Evolutionary conservation across 1,140 invertebrate species (phyloP).

Genomic region (Cryptotermes secundus): DNA sequence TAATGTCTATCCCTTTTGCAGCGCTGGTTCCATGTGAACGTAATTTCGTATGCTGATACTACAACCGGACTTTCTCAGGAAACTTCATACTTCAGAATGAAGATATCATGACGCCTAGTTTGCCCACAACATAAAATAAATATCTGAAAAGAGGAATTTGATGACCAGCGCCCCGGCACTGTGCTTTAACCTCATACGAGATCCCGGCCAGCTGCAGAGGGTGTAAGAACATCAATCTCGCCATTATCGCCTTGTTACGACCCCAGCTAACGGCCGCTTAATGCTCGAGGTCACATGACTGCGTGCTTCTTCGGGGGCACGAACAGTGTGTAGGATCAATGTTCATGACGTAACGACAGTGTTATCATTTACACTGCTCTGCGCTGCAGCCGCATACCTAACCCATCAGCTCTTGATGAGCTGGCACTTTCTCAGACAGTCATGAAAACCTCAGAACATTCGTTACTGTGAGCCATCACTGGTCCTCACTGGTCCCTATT

Average conservation of each 20-base stretch:
- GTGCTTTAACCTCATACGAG: too few relatives aligned
- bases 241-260: slow-evolving; percentile 17
- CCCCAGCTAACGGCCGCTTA: neutral
- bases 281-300: slow-evolving; percentile 21
- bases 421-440: too few relatives aligned
- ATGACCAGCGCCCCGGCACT: neutral
- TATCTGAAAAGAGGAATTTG: neutral
- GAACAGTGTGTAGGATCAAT: neutral
- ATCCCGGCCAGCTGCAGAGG: too few relatives aligned
- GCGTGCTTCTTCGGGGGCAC: neutral
- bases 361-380: too few relatives aligned
- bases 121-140: slow-evolving; percentile 12
- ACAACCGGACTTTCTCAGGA: neutral
- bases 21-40: too few relatives aligned
- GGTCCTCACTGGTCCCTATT: too few relatives aligned
- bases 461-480: too few relatives aligned
- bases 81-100: neutral
- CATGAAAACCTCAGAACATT: too few relatives aligned
- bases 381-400: neutral
- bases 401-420: too few relatives aligned
- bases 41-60: too few relatives aligned
- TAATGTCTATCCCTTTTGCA: too few relatives aligned
- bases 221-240: neutral
- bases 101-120: neutral
- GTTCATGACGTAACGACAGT: neutral